Evolutionary conservation across 1,140 invertebrate genomes (phyloP), one percentile per base, ranked within the genome.

Genomic region (Drosophila lacertosa): DNA sequence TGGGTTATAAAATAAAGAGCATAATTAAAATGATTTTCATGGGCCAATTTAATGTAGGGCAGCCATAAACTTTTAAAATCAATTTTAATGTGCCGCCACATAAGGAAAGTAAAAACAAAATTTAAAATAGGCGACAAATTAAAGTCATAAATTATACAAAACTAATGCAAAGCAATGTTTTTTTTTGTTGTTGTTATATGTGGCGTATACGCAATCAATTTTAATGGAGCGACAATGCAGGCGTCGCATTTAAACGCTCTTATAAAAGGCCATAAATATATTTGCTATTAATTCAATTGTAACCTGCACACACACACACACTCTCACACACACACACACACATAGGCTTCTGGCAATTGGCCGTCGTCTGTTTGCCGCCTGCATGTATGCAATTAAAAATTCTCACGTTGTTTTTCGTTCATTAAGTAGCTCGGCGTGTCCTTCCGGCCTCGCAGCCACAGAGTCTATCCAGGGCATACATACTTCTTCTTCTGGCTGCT

Each of bases 261-360:
- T 40, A 44, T 45, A 5, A 22, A 59, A 35, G 35, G 44, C 51
- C 45, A 73, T 73, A 44, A 57, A 63, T 58, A 69, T 63, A 69
- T 69, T 45, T 51, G 7, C 47, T 40, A 51, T 64, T 58, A 64
- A 74, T 70, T 59, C 15, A 70, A 70, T 64, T 64, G 59, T 35
- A 20, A 40, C 15, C 18, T 0, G 4, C 11, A 35, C 6, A n/a
- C 15, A 20, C 48, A 18, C 26, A 7, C 18, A 7, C 29, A 11
- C 45, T 15, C 16, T 47, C 33, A 35, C 32, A 42, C 45, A 59
- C 26, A 42, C 20, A 16, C 11, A 51, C 20, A 42, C 13, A 45
- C 51, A 65, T n/a, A n/a, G n/a, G n/a, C n/a, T n/a, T n/a, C n/a
- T n/a, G n/a, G 20, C 42, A 22, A 40, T 50, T 45, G 63, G 63